These are phyloP conservation scores for Gonioctena quinquepunctata DNA, from an alignment of 1,140 invertebrate genomes.

Conservation along the genomic window DNA sequence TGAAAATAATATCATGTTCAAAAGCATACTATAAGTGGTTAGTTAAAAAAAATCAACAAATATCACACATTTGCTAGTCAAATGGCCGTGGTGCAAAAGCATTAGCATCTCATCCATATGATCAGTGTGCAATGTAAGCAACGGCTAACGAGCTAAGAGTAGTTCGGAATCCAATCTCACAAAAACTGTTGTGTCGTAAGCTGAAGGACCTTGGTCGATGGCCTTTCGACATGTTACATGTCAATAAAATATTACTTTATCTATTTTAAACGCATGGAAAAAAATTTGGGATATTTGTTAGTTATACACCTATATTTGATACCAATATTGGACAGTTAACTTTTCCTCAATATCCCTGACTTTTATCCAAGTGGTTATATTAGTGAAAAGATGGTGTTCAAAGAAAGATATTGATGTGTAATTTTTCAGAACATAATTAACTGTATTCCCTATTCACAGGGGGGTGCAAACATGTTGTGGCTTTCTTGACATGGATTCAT, in stretches of 20 bases:
- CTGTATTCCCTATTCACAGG: slow-evolving; percentile 18
- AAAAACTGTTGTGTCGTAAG: background rate
- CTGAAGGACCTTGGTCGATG: background rate
- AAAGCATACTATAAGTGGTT: too few species aligned
- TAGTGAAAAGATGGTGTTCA: too few species aligned
- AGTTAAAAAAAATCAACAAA: background rate
- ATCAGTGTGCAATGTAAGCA: background rate
- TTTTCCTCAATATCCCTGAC: slow-evolving; percentile 8
- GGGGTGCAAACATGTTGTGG: slow-evolving; percentile 42
- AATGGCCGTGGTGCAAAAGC: too few species aligned
- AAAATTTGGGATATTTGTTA: too few species aligned
- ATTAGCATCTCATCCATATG: too few species aligned
- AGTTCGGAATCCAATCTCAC: background rate
- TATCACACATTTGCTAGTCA: background rate
- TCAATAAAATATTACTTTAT: background rate
- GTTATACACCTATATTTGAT: too few species aligned
- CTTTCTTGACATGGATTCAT: slow-evolving; percentile 46
- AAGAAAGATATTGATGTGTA: too few species aligned
- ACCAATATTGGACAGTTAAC: too few species aligned
- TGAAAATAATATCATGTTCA: background rate
- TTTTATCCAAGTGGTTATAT: too few species aligned
- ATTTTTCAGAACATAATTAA: too few species aligned
- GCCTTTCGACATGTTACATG: background rate
- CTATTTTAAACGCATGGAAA: too few species aligned
- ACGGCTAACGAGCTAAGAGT: background rate